Base-by-base conservation (phyloP, 2,888 invertebrate species). In the Sinhomidia bicolor region DNA sequence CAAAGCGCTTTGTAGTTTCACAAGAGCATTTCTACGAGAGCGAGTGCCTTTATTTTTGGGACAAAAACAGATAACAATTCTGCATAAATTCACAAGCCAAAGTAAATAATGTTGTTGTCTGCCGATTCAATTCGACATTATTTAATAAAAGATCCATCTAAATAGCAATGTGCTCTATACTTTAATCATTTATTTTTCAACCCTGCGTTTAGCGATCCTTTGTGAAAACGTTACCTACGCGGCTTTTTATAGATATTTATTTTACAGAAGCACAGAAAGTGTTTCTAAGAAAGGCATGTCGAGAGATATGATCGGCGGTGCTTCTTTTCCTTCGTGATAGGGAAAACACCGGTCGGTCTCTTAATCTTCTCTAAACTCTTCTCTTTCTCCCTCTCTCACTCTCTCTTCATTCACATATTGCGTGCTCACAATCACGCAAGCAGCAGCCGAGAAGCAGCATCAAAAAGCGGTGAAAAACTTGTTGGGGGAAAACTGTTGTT, bases 321-420 rank as follows among this genome's bases (percentile, higher is more conserved):
- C 51, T 32, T 51, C n/a, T 54, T 51, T n/a, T 76, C 29, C 17
- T 9, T 6, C 44, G 54, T 51, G 51, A 76, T 76, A 76, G 76
- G 12, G 29, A 76, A 76, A 76, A 76, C 76, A 76, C 76, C 76
- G 76, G 76, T 76, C 60, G 60, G 20, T 57, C 36, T 57, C 57
- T 20, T 60, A 79, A 57, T 79, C 79, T 65, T 81, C 47, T 47
- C n/a, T n/a, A n/a, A n/a, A n/a, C n/a, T n/a, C n/a, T n/a, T n/a
- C n/a, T n/a, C n/a, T n/a, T n/a, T 78, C 20, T 14, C 14, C n/a
- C 26, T 36, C 71, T 78, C n/a, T n/a, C n/a, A 9, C 9, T 12
- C 10, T n/a, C 32, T 44, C 60, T 76, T 62, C 36, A 54, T 47
- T 85, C 82, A n/a, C n/a, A 82, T 47, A 17, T 82, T 20, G 26